Percentiles rank a stretch among this genome's conserved stretches.
Conservation (phyloP, 2,888 invertebrate species). For the Monopis laevigella region DNA sequence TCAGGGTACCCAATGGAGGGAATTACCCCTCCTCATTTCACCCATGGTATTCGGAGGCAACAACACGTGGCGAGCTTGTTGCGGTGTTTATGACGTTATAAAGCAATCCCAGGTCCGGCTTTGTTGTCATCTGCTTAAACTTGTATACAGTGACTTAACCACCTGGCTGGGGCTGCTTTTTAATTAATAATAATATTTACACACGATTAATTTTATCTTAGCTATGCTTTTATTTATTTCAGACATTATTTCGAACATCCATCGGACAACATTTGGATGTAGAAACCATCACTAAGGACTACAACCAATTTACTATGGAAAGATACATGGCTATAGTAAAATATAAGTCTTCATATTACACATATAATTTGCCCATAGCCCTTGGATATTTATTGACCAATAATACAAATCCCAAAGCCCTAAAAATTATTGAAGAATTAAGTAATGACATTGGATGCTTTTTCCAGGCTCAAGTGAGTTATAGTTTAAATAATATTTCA, state of each 20-base stretch:
- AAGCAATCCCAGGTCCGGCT: not conserved
- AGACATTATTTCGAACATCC: conserved; percentile 69
- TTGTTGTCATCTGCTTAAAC: no score
- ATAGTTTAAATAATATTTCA: no score
- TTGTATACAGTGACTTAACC: not conserved
- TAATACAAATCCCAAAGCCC: conserved; percentile 72
- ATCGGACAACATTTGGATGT: conserved; percentile 85
- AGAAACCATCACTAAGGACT: conserved; percentile 59
- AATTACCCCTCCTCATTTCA: no score
- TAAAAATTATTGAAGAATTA: conserved; percentile 79
- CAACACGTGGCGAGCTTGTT: no score
- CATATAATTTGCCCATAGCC: conserved; percentile 87
- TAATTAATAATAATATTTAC: not conserved
- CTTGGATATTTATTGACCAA: conserved; percentile 84
- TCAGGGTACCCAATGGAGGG: no score
- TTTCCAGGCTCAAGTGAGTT: conserved; percentile 86
- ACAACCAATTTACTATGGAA: conserved; percentile 76
- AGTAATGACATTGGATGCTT: conserved; percentile 89
- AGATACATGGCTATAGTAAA: conserved; percentile 85
- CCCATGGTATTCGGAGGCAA: no score
- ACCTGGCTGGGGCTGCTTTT: not conserved
- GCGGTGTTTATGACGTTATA: not conserved
- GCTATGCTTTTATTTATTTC: conserved; percentile 20
- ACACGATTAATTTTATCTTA: not conserved
- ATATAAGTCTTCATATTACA: conserved; percentile 91